Evolutionary conservation across 2,113 vertebrate species (phyloP).

Genomic region (Plestiodon gilberti): DNA sequence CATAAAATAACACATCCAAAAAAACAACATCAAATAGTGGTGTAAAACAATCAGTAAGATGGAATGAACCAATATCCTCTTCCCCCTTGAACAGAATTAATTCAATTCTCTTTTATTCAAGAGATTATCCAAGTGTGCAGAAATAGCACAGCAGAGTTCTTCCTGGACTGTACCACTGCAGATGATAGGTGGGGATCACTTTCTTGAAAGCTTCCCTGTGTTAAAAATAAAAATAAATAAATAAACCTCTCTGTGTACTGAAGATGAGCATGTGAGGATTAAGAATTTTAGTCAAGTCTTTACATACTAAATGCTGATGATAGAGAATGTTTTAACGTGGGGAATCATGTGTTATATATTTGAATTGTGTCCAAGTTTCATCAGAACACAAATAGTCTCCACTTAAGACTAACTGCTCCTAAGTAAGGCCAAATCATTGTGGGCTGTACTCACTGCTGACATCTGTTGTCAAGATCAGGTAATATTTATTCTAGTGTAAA

Average conservation of each 20-base stretch:
- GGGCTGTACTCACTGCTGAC: background rate
- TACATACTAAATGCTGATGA: background rate
- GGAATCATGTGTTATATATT: background rate
- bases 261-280: background rate
- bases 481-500: background rate
- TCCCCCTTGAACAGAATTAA: background rate
- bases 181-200: background rate
- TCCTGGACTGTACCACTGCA: background rate
- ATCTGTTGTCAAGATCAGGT: background rate
- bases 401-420: background rate
- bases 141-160: background rate
- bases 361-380: background rate
- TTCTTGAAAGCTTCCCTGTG: background rate
- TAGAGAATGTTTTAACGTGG: background rate
- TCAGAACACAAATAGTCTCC: background rate
- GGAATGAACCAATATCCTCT: accelerated
- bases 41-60: no score
- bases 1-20: no score
- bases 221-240: background rate
- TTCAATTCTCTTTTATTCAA: background rate
- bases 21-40: no score
- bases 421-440: no score
- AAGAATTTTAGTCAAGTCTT: background rate
- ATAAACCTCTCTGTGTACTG: background rate
- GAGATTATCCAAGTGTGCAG: background rate